Base-by-base conservation (phyloP, 2,113 vertebrate species). In the Lamprologus ornatipinnis region DNA sequence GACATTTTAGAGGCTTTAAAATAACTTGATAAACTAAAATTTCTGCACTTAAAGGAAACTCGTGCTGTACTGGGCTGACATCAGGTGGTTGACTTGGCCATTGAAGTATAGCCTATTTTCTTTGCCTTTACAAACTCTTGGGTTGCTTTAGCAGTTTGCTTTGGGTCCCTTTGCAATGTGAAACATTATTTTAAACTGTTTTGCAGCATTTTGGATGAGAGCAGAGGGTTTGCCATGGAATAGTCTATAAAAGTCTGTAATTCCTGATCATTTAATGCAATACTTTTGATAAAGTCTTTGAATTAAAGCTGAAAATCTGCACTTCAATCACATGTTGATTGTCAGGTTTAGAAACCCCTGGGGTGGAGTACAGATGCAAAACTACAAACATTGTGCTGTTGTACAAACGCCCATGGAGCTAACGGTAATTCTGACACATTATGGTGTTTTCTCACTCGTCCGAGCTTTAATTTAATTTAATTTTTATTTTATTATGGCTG, bases 381-480 rank as follows among this genome's bases (percentile, higher is more conserved):
- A 49, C 23, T 26, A 73, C 8, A 73, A 45, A 73, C 40, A 42
- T 42, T 70, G 65, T 26, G 37, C n/a, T 70, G 37, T 15, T 42
- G 65, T 26, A 23, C 65, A 42, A 45, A 73, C 6, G 1, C 40
- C 42, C 4, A 26, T 47, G 8, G 21, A 73, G 0, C 2, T 73
- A 28, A 73, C 21, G 9, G 40, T 73, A 73, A 73, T 7, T 47
- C 40, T 47, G 14, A 73, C 68, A 73, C 9, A 17, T 45, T 26
- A 47, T 73, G 9, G 26, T 51, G 26, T 78, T 51, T 51, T 51
- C 10, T 78, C 45, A 78, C 45, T 33, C 0, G 26, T n/a, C 45
- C 5, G 15, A 51, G 17, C 17, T 51, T 78, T 19, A 6, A 51
- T 35, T 33, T 60, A 0, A 3, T 45, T 5, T 33, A 5, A 9